These are phyloP conservation scores for Myotis lucifugus DNA, from an alignment of 2,113 vertebrate genomes.

Conservation along the genomic window DNA sequence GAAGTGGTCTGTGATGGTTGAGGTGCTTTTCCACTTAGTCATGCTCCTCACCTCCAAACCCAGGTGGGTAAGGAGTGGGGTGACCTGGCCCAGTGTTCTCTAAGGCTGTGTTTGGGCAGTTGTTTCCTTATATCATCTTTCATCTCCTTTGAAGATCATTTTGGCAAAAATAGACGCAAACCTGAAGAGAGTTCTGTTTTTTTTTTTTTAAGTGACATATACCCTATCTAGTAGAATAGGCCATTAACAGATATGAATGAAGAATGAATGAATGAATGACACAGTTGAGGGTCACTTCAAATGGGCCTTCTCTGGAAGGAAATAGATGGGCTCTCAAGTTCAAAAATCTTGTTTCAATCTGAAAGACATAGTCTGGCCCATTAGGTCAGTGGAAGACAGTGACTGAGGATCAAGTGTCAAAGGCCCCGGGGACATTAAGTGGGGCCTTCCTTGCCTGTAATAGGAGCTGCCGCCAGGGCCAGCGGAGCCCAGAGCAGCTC, in stretches of 20 bases:
- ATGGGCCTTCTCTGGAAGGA: constrained; percentile 53
- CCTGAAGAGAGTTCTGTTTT: constrained; percentile 47
- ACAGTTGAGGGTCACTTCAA: constrained; percentile 65
- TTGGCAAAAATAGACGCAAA: constrained; percentile 40
- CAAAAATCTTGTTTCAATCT: constrained; percentile 71
- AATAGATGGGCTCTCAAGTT: constrained; percentile 72
- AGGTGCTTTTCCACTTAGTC: constrained; percentile 64
- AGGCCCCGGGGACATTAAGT: constrained; percentile 1
- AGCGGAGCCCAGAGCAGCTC: not conserved
- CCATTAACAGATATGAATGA: not conserved
- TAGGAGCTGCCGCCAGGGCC: not conserved
- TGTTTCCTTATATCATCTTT: constrained; percentile 51
- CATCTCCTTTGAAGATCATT: constrained; percentile 51
- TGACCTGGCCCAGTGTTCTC: not conserved
- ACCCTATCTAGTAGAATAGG: not conserved
- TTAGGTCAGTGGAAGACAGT: constrained; percentile 68
- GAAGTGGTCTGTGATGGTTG: constrained; percentile 54
- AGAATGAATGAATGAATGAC: constrained; percentile 38
- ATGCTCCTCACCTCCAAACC: constrained; percentile 54
- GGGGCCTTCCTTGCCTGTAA: constrained; percentile 24
- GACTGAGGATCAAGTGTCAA: not conserved
- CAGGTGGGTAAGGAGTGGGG: not conserved
- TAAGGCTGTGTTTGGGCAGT: constrained; percentile 52
- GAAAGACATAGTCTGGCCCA: constrained; percentile 68
- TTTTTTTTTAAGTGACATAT: not conserved